Evolutionary conservation across 2,113 vertebrate genomes (phyloP).

Genomic region (Menura novaehollandiae): DNA sequence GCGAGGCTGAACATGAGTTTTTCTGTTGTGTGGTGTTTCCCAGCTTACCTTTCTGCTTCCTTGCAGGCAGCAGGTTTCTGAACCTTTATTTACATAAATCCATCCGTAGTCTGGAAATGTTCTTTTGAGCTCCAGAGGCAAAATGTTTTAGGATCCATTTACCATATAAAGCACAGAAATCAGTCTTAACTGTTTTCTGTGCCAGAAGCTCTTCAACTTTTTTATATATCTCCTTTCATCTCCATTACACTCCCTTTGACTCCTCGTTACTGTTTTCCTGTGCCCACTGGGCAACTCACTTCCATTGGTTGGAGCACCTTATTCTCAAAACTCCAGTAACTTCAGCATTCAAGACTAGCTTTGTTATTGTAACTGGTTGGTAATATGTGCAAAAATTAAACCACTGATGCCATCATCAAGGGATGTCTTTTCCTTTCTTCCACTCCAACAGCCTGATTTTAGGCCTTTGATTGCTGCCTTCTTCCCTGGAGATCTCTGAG

Average conservation of each 20-base stretch:
- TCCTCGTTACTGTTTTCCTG: neutral
- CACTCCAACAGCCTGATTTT: neutral
- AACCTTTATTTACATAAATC: neutral
- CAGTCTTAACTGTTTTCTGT: neutral
- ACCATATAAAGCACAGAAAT: neutral
- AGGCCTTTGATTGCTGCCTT: neutral
- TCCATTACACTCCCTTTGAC: neutral
- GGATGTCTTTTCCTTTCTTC: neutral
- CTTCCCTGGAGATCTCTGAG: neutral
- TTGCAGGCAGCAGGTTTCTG: neutral
- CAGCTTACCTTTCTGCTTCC: neutral
- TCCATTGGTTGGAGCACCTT: neutral
- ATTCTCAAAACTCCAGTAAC: neutral
- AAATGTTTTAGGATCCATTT: neutral
- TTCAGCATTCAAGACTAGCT: neutral
- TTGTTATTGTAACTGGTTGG: neutral
- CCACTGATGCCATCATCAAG: neutral
- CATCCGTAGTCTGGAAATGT: neutral
- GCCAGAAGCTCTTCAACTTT: neutral
- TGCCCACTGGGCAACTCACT: neutral
- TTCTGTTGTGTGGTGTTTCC: neutral
- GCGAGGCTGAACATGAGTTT: neutral
- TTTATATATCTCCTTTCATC: neutral
- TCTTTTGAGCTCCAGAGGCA: neutral
- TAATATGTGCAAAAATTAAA: neutral